phyloP scores from a whole-genome alignment of 2,113 vertebrate genomes.

The Poecilia latipinna region DNA sequence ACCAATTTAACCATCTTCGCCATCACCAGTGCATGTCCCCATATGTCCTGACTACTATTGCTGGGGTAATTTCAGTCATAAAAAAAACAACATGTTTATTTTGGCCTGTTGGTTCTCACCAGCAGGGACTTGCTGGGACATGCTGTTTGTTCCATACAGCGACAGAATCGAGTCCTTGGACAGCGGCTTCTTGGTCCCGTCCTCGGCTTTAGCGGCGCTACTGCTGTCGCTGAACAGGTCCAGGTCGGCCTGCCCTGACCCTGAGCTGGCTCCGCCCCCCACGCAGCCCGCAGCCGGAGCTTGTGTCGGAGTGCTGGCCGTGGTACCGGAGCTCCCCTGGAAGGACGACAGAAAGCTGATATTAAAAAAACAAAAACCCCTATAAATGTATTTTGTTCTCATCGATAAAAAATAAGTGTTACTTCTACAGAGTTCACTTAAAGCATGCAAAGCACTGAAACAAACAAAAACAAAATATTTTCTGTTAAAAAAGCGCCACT shows the following conservation, averaged over 20 bases:
- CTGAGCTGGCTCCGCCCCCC: constrained; percentile 52
- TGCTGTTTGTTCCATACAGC: constrained; percentile 90
- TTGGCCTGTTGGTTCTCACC: constrained; percentile 36
- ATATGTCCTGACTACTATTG: background rate
- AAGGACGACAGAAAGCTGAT: background rate
- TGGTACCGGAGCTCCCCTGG: constrained; percentile 84
- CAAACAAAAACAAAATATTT: too few relatives aligned
- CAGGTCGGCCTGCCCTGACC: constrained; percentile 87
- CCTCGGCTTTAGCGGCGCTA: constrained; percentile 85
- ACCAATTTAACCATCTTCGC: background rate
- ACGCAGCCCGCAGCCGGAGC: constrained; percentile 46
- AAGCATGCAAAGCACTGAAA: too few relatives aligned
- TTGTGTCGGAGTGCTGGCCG: constrained; percentile 80
- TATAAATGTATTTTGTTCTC: background rate
- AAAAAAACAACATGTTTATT: background rate
- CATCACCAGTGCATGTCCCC: background rate
- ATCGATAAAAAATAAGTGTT: background rate
- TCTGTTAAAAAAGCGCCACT: too few relatives aligned
- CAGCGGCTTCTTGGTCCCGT: constrained; percentile 90
- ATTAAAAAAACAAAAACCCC: background rate
- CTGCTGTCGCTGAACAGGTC: constrained; percentile 86
- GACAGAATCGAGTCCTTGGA: constrained; percentile 99
- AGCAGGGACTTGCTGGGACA: constrained; percentile 83
- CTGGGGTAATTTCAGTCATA: background rate
- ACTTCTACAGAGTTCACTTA: background rate